These are phyloP conservation scores for Cydia fagiglandana DNA, from an alignment of 1,140 invertebrate species.

Conservation along the genomic window DNA sequence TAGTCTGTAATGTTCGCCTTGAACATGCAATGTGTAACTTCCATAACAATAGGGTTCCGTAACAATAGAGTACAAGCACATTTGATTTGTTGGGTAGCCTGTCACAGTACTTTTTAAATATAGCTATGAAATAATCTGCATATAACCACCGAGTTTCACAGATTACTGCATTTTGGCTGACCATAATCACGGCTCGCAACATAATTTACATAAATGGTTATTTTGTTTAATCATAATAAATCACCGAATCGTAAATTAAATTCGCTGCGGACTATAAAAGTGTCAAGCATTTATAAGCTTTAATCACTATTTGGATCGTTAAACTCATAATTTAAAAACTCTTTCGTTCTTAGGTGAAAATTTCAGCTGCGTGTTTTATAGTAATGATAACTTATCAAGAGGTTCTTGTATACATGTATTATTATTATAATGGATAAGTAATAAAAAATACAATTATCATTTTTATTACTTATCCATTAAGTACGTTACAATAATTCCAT, in stretches of 20 bases:
- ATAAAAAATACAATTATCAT: too few species aligned
- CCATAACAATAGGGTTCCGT: too few species aligned
- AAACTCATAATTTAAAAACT: constrained; percentile 6
- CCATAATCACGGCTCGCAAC: constrained; percentile 3
- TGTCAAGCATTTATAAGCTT: constrained; percentile 21
- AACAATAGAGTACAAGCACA: neutral
- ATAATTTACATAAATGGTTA: constrained; percentile 32
- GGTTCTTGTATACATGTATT: too few species aligned
- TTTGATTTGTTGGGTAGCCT: neutral
- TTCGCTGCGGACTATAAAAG: constrained; percentile 23
- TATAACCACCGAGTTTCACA: neutral
- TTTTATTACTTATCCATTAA: too few species aligned
- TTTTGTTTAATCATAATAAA: constrained; percentile 31
- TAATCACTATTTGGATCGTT: constrained; percentile 32
- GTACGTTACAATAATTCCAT: too few species aligned
- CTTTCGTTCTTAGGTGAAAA: neutral
- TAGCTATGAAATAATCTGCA: neutral
- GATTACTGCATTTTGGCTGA: constrained; percentile 27
- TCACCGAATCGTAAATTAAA: constrained; percentile 24
- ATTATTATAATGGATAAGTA: too few species aligned
- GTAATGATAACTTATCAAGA: neutral
- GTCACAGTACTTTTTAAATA: neutral
- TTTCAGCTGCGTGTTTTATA: neutral
- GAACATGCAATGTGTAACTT: too few species aligned
- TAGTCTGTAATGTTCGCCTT: too few species aligned